These are phyloP conservation scores for Steatocranus sp. DNA, from an alignment of 2,797 vertebrate species.

Conservation along the genomic window DNA sequence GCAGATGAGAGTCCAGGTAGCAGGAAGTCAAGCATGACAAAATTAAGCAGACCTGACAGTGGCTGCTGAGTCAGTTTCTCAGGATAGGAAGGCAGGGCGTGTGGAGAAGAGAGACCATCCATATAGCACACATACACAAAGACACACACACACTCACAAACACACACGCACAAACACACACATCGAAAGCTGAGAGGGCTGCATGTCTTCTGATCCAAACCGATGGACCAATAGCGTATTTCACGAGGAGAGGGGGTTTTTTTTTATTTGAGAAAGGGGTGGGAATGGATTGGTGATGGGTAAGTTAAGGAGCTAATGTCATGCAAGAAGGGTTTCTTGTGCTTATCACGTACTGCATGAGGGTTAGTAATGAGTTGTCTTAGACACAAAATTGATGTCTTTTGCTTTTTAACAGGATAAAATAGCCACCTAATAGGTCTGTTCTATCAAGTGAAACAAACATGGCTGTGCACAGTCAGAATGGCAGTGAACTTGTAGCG, in stretches of 20 bases:
- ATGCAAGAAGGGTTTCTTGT: neutral
- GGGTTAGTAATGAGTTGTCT: slow-evolving; percentile 7
- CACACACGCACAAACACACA: neutral
- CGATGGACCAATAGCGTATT: slow-evolving; percentile 40
- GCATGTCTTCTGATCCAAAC: slow-evolving; percentile 41
- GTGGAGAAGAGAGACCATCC: slow-evolving; percentile 14
- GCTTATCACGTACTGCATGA: neutral
- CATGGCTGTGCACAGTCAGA: neutral
- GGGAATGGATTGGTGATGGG: neutral
- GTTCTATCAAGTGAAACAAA: slow-evolving; percentile 11
- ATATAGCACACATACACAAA: slow-evolving; percentile 10
- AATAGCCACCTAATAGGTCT: neutral
- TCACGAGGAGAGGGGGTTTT: slow-evolving; percentile 8
- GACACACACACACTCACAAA: neutral
- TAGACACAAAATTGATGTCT: neutral
- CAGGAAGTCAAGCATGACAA: slow-evolving; percentile 75
- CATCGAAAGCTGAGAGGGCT: slow-evolving; percentile 30
- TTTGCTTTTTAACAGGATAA: neutral
- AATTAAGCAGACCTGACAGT: slow-evolving; percentile 75
- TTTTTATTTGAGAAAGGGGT: neutral
- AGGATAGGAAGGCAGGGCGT: slow-evolving; percentile 17
- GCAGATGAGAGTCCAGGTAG: slow-evolving; percentile 69
- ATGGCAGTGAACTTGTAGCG: neutral
- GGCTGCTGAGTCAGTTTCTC: slow-evolving; percentile 76
- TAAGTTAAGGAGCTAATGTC: neutral